Evolutionary conservation across 2,113 vertebrate species (phyloP), one percentile per base, ranked within the genome.

Genomic region (Meleagris gallopavo): DNA sequence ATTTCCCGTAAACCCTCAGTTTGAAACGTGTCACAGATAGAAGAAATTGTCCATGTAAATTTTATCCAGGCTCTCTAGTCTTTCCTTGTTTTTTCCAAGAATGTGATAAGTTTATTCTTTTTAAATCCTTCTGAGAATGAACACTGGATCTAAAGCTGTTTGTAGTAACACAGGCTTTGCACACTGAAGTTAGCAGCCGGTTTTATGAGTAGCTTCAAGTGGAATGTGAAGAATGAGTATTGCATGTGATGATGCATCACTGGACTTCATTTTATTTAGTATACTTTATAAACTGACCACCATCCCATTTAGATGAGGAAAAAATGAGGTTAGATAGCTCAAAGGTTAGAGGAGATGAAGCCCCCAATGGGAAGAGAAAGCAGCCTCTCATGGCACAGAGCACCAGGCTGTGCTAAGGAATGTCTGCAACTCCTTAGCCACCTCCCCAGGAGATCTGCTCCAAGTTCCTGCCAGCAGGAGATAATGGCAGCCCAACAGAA

Each of bases 51-150:
- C 71, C 67, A 36, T 78, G 45, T 81, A 84, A 86, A 52, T 92
- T 94, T 94, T 85, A 91, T 83, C 88, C 75, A 66, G 52, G 27
- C 82, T 86, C 25, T 70, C 84, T 69, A 82, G 50, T 45, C 38
- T 46, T 78, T 10, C 43, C 18, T 55, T 71, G 54, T 36, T 41
- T 30, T 58, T 0, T 11, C 48, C 86, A 96, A 93, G 93, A 96
- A 95, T 96, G 84, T 95, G 92, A 77, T 90, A 94, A 87, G 89
- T 97, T 95, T 96, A 93, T 93, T 96, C 91, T 87, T 95, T 89
- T 95, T 50, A 89, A 97, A 94, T 95, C 90, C 93, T 78, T 93
- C 72, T 93, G 84, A 88, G 89, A 83, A 95, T 74, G 50, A 93
- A 45, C 32, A 86, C 65, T 83, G 88, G 34, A 1, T 95, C 94